Conservation (phyloP, 2,888 invertebrate species). For the Panopea generosa region DNA sequence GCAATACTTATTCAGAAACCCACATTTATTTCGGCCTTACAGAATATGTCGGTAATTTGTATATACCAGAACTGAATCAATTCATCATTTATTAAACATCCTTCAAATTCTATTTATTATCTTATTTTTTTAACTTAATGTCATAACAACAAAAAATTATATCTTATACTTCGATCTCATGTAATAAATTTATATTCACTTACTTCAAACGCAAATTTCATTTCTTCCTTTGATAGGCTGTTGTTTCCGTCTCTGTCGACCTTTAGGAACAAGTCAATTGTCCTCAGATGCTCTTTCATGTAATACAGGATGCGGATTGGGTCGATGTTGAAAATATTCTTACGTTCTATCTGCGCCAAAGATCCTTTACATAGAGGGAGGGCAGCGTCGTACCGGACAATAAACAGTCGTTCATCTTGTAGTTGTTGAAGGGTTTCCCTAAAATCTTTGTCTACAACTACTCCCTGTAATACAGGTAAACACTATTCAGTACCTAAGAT, state of each 20-base stretch:
- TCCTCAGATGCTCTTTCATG: conserved; percentile 80
- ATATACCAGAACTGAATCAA: too few relatives aligned
- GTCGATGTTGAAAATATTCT: conserved; percentile 77
- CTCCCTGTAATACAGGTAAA: conserved; percentile 64
- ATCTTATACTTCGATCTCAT: too few relatives aligned
- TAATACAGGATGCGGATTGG: conserved; percentile 78
- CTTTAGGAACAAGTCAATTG: conserved; percentile 76
- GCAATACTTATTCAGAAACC: too few relatives aligned
- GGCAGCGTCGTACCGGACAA: conserved; percentile 70
- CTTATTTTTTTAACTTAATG: too few relatives aligned
- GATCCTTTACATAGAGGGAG: conserved; percentile 63
- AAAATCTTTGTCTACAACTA: conserved; percentile 81
- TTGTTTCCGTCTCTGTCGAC: conserved; percentile 72
- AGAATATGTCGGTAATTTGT: too few relatives aligned
- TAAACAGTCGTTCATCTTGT: conserved; percentile 66
- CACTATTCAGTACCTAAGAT: not conserved
- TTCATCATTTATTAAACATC: too few relatives aligned
- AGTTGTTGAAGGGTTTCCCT: conserved; percentile 73
- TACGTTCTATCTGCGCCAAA: conserved; percentile 50
- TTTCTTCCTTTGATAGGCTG: conserved; percentile 68
- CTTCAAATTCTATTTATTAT: too few relatives aligned
- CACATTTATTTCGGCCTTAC: too few relatives aligned
- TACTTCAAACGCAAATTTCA: conserved; percentile 76
- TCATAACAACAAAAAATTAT: too few relatives aligned
- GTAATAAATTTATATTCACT: too few relatives aligned